Conservation (phyloP, 2,113 vertebrate species). For the Pelmatolapia mariae region DNA sequence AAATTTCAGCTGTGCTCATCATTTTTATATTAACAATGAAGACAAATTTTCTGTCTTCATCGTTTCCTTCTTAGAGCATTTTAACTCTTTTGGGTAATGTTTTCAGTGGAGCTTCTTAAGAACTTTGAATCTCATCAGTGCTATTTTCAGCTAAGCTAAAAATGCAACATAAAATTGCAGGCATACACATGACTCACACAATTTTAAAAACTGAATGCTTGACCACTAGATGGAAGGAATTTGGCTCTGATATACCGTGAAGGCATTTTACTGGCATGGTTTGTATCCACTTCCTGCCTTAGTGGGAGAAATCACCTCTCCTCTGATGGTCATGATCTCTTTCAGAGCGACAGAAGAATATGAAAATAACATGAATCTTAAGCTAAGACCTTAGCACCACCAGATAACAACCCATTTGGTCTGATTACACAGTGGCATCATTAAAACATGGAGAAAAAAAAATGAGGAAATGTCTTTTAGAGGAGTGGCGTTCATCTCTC, state of each 20-base stretch:
- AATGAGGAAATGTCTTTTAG: background rate
- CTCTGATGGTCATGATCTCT: background rate
- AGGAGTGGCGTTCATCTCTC: background rate
- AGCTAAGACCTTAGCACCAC: background rate
- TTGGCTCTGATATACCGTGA: background rate
- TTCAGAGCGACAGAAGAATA: background rate
- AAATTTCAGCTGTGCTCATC: background rate
- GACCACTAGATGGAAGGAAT: background rate
- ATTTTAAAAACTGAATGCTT: background rate
- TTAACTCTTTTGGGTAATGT: background rate
- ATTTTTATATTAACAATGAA: background rate
- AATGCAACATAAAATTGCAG: background rate
- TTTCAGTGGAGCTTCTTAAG: background rate
- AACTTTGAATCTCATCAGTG: background rate
- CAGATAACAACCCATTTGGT: background rate
- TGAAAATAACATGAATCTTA: background rate
- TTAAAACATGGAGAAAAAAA: background rate
- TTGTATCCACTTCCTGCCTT: background rate
- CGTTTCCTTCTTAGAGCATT: background rate
- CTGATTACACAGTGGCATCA: background rate
- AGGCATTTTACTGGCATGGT: background rate
- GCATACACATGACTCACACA: background rate
- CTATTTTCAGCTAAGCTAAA: background rate
- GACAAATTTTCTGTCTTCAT: background rate
- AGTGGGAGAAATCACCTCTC: background rate